These are phyloP conservation scores for Hydractinia symbiolongicarpus DNA, from an alignment of 30 jellyfish, hydroid and myxozoan species.

Conservation along the genomic window DNA sequence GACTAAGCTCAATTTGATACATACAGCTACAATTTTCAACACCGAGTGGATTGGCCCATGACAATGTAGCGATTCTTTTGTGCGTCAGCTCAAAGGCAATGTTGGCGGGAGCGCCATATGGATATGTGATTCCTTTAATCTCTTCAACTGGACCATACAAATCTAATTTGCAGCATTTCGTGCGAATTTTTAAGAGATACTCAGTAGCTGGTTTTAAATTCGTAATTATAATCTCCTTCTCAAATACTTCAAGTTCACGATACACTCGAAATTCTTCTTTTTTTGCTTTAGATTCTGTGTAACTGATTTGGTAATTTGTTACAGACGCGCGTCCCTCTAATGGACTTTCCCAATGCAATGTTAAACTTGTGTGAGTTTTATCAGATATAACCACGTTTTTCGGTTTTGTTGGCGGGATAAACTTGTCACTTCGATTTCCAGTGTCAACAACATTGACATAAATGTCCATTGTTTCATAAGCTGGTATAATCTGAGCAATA, in stretches of 20 bases:
- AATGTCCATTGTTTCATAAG: no score
- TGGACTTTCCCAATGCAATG: no score
- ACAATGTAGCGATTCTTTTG: not conserved
- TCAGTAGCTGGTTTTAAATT: not conserved
- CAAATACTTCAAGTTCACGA: no score
- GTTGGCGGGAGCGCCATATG: not conserved
- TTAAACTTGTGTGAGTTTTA: not conserved
- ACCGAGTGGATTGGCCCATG: constrained; percentile 1
- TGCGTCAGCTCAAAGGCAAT: not conserved
- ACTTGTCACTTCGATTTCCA: no score
- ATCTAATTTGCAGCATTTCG: not conserved
- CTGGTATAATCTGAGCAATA: not conserved
- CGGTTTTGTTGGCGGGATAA: not conserved
- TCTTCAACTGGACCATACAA: not conserved
- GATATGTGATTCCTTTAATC: not conserved
- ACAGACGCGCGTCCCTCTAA: no score
- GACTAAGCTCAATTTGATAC: not conserved
- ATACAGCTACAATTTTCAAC: not conserved
- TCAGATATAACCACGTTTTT: not conserved
- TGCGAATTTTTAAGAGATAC: not conserved
- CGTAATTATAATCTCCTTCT: no score
- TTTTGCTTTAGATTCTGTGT: no score
- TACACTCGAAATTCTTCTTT: no score
- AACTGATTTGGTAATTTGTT: no score
- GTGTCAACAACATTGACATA: no score